Base-by-base conservation (phyloP, 2,797 vertebrate species). In the Mallotus villosus region DNA sequence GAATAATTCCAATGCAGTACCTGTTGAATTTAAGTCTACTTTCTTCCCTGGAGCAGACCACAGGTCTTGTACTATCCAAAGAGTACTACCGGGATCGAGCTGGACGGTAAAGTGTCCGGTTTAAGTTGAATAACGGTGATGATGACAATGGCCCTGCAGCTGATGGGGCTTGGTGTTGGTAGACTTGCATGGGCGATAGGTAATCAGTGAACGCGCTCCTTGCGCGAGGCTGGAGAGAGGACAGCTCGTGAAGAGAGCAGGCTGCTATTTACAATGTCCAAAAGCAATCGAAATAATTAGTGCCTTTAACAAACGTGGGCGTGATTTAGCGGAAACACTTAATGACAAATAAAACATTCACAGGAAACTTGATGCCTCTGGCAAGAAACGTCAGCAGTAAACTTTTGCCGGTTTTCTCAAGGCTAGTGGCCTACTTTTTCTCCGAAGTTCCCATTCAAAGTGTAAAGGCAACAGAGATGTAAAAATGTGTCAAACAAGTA, bases 271-370 rank as follows among this genome's bases (percentile, higher is more conserved):
- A 86, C 90, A 93, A 90, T 88, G 91, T 94, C 91, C 92, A 84
- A 89, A 90, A 90, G 91, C 89, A 85, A 85, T 87, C 87, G 81
- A 79, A 84, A 87, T 76, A 84, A 90, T 89, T 90, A 88, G 86
- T 86, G 85, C 83, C 90, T 91, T 89, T 88, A 86, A 87, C 85
- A 81, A 88, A 85, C 87, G 92, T 92, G 92, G 93, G 93, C 91
- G 90, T 91, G 91, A 92, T 90, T 92, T 86, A 91, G 89, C 82
- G 87, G 82, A 87, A 82, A 90, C 80, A 84, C 81, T 90, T 84
- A 82, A 84, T 75, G 90, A 92, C 90, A 89, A 90, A 92, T 90
- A 91, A 91, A 91, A 89, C 88, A 88, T 91, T 90, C 90, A 91
- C 82, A 88, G 88, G 81, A 79, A 85, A 80, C 77, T 81, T 84